Percentiles rank a stretch among this genome's conserved stretches.
Evolutionary conservation across 2,888 invertebrate genomes (phyloP).

Genomic region (Drosophila maculinotata): DNA sequence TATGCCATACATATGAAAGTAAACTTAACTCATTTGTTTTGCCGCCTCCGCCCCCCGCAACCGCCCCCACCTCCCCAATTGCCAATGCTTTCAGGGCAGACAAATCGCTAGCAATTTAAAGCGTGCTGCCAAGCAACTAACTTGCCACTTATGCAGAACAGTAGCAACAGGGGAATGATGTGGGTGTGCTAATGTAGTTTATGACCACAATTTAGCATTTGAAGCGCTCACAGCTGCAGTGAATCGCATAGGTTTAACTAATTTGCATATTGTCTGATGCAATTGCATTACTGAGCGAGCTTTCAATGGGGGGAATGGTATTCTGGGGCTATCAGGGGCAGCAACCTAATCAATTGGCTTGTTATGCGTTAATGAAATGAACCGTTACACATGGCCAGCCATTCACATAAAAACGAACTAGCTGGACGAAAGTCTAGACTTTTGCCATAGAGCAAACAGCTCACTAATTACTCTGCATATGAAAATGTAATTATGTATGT

Average conservation of each 20-base stretch:
- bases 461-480: constrained; percentile 60
- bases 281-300: constrained; percentile 56
- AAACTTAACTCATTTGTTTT: constrained; percentile 60
- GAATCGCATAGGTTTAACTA: constrained; percentile 63
- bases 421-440: constrained; percentile 38
- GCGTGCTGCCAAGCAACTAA: constrained; percentile 63
- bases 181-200: constrained; percentile 70
- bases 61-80: constrained; percentile 1
- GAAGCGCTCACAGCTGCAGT: constrained; percentile 59
- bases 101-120: constrained; percentile 61
- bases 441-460: constrained; percentile 16
- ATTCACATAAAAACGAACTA: constrained; percentile 23
- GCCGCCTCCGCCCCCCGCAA: constrained; percentile 6
- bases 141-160: constrained; percentile 51
- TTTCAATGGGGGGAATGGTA: background rate
- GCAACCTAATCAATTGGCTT: constrained; percentile 67
- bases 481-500: constrained; percentile 62
- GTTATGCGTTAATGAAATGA: constrained; percentile 56
- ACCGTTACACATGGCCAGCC: constrained; percentile 16
- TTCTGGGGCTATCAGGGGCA: background rate
- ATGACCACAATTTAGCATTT: constrained; percentile 75
- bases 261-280: constrained; percentile 71
- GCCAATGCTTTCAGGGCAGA: constrained; percentile 46
- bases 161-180: constrained; percentile 29
- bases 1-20: constrained; percentile 47